A percentile compares a stretch with the other conserved stretches of the same genome.
Conservation (phyloP, 2,888 invertebrate genomes). For the Clostera curtula region DNA sequence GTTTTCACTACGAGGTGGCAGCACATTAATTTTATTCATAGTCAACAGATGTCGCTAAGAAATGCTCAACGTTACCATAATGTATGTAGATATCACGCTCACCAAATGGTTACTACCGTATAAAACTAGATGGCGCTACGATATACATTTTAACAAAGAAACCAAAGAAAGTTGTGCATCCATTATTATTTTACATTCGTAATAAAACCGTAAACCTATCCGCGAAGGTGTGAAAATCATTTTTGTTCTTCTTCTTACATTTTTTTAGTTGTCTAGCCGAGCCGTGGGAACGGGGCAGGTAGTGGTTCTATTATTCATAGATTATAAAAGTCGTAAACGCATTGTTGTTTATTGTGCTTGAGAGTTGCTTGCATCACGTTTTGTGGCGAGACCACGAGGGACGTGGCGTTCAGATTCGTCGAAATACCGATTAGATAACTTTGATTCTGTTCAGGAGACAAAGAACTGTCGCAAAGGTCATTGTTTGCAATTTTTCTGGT, state of each 20-base stretch:
- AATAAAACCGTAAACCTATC: constrained; percentile 61
- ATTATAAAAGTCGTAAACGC: constrained; percentile 36
- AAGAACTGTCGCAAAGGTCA: constrained; percentile 10
- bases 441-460: constrained; percentile 10
- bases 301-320: constrained; percentile 33
- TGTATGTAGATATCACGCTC: no score
- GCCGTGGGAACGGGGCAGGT: constrained; percentile 63
- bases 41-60: background rate
- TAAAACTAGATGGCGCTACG: constrained; percentile 41
- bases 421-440: constrained; percentile 13
- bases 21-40: background rate
- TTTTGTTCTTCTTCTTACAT: constrained; percentile 55
- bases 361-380: constrained; percentile 25
- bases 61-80: background rate
- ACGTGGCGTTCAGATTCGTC: constrained; percentile 25
- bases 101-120: background rate
- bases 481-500: no score
- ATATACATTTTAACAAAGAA: constrained; percentile 15
- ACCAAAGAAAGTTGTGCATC: constrained; percentile 49
- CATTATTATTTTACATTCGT: constrained; percentile 65
- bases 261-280: constrained; percentile 30
- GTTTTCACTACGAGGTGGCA: constrained; percentile 5
- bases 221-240: constrained; percentile 72
- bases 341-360: constrained; percentile 29
- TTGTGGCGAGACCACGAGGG: constrained; percentile 9